Evolutionary conservation across 1,140 invertebrate species (phyloP).

Genomic region (Dolichoris vasculosae): DNA sequence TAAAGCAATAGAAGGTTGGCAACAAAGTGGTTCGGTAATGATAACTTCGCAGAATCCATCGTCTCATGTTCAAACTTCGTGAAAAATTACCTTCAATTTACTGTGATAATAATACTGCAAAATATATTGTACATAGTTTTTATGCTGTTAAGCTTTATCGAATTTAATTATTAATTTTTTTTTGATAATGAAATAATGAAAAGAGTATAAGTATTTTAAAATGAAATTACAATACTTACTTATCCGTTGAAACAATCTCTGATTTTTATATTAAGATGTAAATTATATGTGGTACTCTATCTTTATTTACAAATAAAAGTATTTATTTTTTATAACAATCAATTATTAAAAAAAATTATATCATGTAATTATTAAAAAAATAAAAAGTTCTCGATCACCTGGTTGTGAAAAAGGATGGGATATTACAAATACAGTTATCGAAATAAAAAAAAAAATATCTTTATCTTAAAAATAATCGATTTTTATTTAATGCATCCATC

Average conservation of each 20-base stretch:
- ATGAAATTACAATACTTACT: slow-evolving; percentile 1
- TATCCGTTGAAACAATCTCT: neutral
- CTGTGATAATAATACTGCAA: slow-evolving; percentile 35
- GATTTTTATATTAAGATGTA: slow-evolving; percentile 27
- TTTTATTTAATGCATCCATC: slow-evolving; percentile 71
- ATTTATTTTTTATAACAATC: slow-evolving; percentile 33
- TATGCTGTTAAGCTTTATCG: neutral
- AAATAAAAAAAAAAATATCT: slow-evolving; percentile 28
- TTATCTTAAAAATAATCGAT: slow-evolving; percentile 74
- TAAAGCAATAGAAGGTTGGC: slow-evolving; percentile 86
- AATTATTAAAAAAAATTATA: neutral
- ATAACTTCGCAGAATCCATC: slow-evolving; percentile 40
- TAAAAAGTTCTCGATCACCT: neutral
- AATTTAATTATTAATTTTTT: slow-evolving; percentile 19
- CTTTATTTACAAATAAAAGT: slow-evolving; percentile 30
- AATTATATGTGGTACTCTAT: slow-evolving; percentile 1
- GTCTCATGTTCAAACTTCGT: slow-evolving; percentile 22
- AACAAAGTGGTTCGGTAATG: slow-evolving; percentile 70
- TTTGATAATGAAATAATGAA: neutral
- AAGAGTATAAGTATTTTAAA: neutral
- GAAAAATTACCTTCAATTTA: slow-evolving; percentile 23
- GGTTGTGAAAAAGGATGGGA: slow-evolving; percentile 2
- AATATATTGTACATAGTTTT: slow-evolving; percentile 33
- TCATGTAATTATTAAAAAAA: neutral
- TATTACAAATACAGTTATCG: neutral